phyloP scores from a whole-genome alignment of 2,113 vertebrate species.

The Tetrax tetrax region DNA sequence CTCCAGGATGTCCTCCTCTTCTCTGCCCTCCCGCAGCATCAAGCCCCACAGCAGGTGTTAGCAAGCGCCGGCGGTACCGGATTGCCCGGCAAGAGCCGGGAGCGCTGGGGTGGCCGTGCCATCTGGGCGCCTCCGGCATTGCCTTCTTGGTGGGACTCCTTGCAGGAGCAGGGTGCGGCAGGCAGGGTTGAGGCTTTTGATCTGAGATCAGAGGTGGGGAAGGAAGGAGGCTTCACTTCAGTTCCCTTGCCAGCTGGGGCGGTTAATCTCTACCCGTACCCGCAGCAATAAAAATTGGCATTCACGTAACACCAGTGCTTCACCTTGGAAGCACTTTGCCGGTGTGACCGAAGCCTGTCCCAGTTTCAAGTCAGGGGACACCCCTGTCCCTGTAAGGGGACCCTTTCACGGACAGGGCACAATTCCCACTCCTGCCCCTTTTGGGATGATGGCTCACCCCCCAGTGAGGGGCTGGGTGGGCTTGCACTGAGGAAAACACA shows the following conservation, averaged over 20 bases:
- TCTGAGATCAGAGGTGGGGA: constrained; percentile 18
- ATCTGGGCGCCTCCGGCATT: neutral
- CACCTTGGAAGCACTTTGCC: neutral
- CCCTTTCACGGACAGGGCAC: neutral
- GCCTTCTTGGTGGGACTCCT: fast-evolving
- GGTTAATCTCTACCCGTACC: neutral
- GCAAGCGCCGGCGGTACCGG: neutral
- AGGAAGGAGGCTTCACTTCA: neutral
- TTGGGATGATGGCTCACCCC: neutral
- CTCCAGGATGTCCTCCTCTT: neutral
- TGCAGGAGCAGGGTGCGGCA: neutral
- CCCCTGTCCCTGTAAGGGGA: neutral
- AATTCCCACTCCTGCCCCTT: neutral
- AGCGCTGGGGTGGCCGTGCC: neutral
- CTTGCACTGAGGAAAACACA: neutral
- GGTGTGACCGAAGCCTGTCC: fast-evolving
- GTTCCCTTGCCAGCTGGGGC: constrained; percentile 8
- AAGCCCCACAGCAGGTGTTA: neutral
- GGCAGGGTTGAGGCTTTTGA: constrained; percentile 3
- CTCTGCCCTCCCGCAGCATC: neutral
- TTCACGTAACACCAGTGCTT: neutral
- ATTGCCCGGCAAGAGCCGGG: fast-evolving
- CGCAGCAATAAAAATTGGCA: neutral
- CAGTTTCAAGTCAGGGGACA: neutral
- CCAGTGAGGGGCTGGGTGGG: fast-evolving